A percentile compares a stretch with the other conserved stretches of the same genome.
phyloP scores from a whole-genome alignment of 1,140 invertebrate genomes.

The Nixonia krombeini region DNA sequence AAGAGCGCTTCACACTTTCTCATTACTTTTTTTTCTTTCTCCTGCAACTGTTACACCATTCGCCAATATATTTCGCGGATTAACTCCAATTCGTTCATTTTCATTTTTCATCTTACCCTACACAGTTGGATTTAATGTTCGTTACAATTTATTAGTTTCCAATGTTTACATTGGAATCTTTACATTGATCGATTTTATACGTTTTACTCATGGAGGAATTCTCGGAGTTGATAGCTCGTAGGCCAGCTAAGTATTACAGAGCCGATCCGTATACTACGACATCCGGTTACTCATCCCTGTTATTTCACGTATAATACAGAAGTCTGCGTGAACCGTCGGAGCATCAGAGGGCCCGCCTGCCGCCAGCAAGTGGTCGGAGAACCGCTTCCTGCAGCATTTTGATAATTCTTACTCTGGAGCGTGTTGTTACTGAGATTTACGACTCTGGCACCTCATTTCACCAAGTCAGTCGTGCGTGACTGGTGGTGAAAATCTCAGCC shows the following conservation, averaged over 20 bases:
- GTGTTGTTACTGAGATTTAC: conserved; percentile 10
- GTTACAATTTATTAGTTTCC: no score
- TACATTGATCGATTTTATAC: no score
- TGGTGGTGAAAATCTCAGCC: conserved; percentile 1
- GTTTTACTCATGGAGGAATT: background rate
- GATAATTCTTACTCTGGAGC: conserved; percentile 8
- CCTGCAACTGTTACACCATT: no score
- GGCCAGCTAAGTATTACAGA: conserved; percentile 1
- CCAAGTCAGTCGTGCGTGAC: conserved; percentile 4
- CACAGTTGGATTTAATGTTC: no score
- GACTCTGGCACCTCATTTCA: conserved; percentile 2
- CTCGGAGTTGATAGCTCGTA: conserved; percentile 3
- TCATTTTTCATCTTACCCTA: no score
- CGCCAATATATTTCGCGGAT: background rate
- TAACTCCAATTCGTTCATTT: no score
- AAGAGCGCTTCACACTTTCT: no score
- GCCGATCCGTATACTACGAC: background rate
- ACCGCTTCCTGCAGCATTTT: conserved; percentile 6
- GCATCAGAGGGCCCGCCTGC: background rate
- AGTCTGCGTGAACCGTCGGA: conserved; percentile 6
- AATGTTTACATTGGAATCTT: no score
- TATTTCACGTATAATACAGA: conserved; percentile 5
- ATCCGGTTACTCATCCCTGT: conserved; percentile 6
- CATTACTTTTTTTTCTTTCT: no score
- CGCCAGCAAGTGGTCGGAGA: conserved; percentile 5